Evolutionary conservation across 1,140 invertebrate species (phyloP), one percentile per base, ranked within the genome.

Genomic region (Ips typographus): DNA sequence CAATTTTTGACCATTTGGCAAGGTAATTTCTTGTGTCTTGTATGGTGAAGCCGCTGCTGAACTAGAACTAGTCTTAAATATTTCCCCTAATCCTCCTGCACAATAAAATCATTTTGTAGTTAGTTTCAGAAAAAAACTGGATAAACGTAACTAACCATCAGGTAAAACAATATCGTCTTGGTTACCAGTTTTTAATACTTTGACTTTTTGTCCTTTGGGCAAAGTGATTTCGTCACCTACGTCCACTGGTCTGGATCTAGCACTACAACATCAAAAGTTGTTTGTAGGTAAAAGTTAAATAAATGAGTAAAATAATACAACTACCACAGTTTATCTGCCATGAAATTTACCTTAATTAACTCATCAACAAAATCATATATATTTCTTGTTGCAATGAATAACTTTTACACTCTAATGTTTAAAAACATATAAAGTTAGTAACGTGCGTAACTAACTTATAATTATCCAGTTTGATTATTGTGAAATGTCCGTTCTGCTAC

Each of bases 131-230:
- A 36, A 40, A 39, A 58, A 58, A 40, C 2, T 40, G 40, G 4
- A n/a, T 8, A 7, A 22, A n/a, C 41, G 44, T 36, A 55, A 59
- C 77, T 91, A 87, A 36, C 89, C 89, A 73, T 90, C 89, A 0
- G 87, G 86, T 43, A 91, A 74, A 60, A 88, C 85, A 42, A 91
- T 83, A 76, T 90, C 89, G 67, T 68, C 87, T 4, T 42, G 42
- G 39, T 63, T 87, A 4, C 86, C 82, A 36, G 86, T 87, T 77
- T 85, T 83, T 53, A 92, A 89, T 0, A 91, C 84, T 79, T 89
- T 88, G 42, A 91, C 85, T 74, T 89, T 89, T 77, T 91, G 89
- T 4, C 90, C 90, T 73, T 90, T 90, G 1, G 88, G 87, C 38
- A 91, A 74, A 51, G 89, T 85, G 76, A 71, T 84, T 78, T 91